Percentiles rank a stretch among this genome's conserved stretches.
phyloP scores from a whole-genome alignment of 1,140 invertebrate species.

The Lepidurus packardi region DNA sequence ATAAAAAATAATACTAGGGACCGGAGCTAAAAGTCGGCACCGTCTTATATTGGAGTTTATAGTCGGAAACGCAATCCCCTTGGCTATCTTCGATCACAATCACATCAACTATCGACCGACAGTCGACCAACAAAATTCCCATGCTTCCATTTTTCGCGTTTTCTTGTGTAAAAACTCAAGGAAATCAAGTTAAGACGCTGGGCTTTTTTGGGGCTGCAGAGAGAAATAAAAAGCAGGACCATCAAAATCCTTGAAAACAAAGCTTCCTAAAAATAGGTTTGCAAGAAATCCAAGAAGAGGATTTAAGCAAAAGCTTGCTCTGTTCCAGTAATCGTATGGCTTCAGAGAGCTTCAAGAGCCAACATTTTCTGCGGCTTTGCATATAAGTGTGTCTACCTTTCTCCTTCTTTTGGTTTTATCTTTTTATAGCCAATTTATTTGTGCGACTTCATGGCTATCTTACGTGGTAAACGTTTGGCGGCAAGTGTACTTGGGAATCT shows the following conservation, averaged over 20 bases:
- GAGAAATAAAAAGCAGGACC: not conserved
- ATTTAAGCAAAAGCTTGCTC: not conserved
- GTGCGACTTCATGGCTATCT: not conserved
- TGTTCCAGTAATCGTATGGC: not conserved
- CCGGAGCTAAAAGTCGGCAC: not conserved
- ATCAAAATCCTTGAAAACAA: not conserved
- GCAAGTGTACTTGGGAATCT: not conserved
- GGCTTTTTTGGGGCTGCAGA: not conserved
- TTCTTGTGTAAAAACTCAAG: not conserved
- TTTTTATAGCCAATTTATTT: too few species aligned
- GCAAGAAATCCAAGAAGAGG: slow-evolving; percentile 11
- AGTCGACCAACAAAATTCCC: not conserved
- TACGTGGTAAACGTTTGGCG: not conserved
- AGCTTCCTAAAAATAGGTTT: slow-evolving; percentile 18
- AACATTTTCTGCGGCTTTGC: not conserved
- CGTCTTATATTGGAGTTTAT: slow-evolving; percentile 10
- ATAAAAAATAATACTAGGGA: not conserved
- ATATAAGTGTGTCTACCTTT: not conserved
- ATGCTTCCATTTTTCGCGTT: not conserved
- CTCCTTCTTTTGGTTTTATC: too few species aligned
- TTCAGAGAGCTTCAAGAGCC: not conserved
- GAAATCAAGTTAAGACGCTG: slow-evolving; percentile 4
- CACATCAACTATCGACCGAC: slow-evolving; percentile 17
- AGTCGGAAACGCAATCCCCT: not conserved
- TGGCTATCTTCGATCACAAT: slow-evolving; percentile 21